Percentiles rank a stretch among this genome's conserved stretches.
Evolutionary conservation across 2,888 invertebrate species (phyloP).

Genomic region (Epistrophella euchroma): DNA sequence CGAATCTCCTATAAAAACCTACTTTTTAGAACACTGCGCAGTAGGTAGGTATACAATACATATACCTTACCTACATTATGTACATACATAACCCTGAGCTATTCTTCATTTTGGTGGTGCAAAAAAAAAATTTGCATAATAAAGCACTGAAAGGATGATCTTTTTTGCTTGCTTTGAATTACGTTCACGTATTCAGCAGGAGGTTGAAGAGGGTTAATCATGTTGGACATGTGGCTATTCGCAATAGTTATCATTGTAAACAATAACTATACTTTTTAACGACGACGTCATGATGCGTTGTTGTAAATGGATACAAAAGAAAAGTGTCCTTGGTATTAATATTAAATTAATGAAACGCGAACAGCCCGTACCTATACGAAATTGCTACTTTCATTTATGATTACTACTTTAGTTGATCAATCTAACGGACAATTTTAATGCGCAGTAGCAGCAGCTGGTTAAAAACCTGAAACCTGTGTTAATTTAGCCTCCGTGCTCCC

Average conservation of each 20-base stretch:
- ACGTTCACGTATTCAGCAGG: constrained; percentile 10
- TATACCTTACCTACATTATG: background rate
- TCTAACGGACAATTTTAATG: constrained; percentile 28
- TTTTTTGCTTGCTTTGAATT: constrained; percentile 29
- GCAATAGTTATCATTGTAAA: constrained; percentile 32
- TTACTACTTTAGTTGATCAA: constrained; percentile 49
- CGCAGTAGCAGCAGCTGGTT: constrained; percentile 36
- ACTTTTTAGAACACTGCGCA: constrained; percentile 7
- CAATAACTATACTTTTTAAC: background rate
- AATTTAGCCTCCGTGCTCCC: background rate
- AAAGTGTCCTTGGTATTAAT: constrained; percentile 30
- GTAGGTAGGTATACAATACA: background rate
- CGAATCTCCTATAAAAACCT: background rate
- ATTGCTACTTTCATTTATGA: constrained; percentile 51
- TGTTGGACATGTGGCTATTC: constrained; percentile 42
- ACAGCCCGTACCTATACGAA: constrained; percentile 8
- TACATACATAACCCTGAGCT: background rate
- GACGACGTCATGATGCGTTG: constrained; percentile 31
- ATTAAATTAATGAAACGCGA: constrained; percentile 28
- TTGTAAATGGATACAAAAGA: constrained; percentile 15
- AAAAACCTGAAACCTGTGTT: background rate
- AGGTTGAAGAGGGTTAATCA: constrained; percentile 42
- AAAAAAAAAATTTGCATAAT: constrained; percentile 55
- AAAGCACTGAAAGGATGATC: constrained; percentile 51
- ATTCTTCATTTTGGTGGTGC: constrained; percentile 24